Conservation (phyloP, 2,888 invertebrate species). For the Emesis furor region DNA sequence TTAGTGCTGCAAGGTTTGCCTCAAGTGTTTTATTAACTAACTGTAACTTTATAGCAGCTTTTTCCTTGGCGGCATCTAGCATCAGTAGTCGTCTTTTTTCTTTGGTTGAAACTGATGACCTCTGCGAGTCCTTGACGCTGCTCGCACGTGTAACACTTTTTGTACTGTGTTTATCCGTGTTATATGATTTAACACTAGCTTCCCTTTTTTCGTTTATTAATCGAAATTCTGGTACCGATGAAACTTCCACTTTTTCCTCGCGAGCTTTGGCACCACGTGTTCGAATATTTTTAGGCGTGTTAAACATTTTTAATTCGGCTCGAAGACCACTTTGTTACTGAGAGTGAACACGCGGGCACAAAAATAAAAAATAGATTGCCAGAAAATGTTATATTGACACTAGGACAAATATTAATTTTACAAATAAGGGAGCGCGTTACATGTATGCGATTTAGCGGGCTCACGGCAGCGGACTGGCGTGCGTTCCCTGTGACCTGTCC, state of each 20-base stretch:
- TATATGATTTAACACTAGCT: background rate
- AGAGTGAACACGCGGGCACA: too few relatives aligned
- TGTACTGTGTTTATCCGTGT: background rate
- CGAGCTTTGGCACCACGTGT: background rate
- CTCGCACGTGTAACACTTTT: background rate
- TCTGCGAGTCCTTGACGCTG: background rate
- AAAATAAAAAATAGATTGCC: too few relatives aligned
- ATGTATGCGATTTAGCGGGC: too few relatives aligned
- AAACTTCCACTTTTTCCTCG: background rate
- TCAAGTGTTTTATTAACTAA: conserved; percentile 40
- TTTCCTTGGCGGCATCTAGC: conserved; percentile 33
- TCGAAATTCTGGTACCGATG: background rate
- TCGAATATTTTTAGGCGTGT: background rate
- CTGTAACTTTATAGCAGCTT: conserved; percentile 35
- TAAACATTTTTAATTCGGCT: background rate
- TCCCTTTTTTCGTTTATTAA: background rate
- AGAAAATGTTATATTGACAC: too few relatives aligned
- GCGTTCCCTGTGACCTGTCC: too few relatives aligned
- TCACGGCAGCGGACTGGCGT: too few relatives aligned
- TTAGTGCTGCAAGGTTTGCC: conserved; percentile 33
- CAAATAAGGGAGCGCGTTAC: too few relatives aligned
- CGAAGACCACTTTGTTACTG: too few relatives aligned
- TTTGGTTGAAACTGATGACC: background rate
- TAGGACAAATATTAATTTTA: too few relatives aligned
- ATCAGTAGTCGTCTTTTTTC: background rate